Conservation (phyloP, 2,888 invertebrate genomes). For the Calameuta idolon region DNA sequence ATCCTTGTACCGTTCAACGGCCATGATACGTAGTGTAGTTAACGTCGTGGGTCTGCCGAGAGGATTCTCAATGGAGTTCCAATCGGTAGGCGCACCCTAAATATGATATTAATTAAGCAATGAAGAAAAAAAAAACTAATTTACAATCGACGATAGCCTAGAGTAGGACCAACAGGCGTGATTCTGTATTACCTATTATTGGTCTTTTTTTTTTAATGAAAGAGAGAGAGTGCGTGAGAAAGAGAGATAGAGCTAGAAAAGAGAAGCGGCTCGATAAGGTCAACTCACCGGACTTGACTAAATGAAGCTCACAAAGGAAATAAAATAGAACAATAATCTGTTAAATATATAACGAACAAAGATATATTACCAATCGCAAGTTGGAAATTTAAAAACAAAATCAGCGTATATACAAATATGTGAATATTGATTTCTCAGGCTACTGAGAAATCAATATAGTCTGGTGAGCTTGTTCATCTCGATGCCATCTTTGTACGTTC, state of each 20-base stretch:
- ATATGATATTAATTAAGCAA: slow-evolving; percentile 55
- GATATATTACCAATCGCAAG: no score
- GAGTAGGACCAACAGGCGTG: slow-evolving; percentile 44
- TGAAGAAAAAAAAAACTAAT: slow-evolving; percentile 50
- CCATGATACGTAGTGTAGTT: slow-evolving; percentile 20
- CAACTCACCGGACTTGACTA: no score
- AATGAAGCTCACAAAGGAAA: no score
- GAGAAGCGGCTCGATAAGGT: no score
- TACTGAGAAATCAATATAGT: no score
- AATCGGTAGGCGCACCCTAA: slow-evolving; percentile 42
- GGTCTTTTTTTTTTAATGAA: slow-evolving; percentile 13
- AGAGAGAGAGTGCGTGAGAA: not conserved
- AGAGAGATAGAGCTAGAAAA: no score
- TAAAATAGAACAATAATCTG: no score
- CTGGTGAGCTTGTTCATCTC: no score
- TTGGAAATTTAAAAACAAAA: no score
- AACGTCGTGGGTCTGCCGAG: slow-evolving; percentile 39
- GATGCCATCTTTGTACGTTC: no score
- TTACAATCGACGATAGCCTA: slow-evolving; percentile 52
- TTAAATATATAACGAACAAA: slow-evolving; percentile 8
- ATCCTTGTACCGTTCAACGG: no score
- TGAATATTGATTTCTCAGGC: slow-evolving; percentile 31
- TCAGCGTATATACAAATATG: slow-evolving; percentile 32
- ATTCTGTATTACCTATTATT: slow-evolving; percentile 36
- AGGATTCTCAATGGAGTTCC: slow-evolving; percentile 34